Evolutionary conservation across 2,797 vertebrate species (phyloP).

Genomic region (Neomorphus geoffroyi): DNA sequence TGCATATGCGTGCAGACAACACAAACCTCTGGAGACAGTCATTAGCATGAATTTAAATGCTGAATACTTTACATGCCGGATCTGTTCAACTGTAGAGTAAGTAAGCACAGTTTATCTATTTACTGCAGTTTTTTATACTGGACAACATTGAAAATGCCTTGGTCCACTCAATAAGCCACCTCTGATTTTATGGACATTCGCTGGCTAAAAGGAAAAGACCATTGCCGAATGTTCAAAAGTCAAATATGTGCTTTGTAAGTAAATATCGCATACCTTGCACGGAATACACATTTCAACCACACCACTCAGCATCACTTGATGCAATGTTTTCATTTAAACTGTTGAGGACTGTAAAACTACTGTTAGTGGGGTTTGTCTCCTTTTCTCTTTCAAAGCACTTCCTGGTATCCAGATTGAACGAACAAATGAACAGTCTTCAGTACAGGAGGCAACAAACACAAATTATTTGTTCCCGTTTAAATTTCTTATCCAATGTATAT

Average conservation of each 20-base stretch:
- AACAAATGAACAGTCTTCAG: too few species aligned
- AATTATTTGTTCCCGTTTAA: too few species aligned
- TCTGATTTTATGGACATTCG: not conserved
- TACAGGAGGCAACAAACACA: too few species aligned
- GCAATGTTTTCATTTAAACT: not conserved
- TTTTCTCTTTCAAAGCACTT: too few species aligned
- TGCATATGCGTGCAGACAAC: not conserved
- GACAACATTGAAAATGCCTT: not conserved
- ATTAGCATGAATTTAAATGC: not conserved
- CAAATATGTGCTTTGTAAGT: not conserved
- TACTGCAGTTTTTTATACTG: not conserved
- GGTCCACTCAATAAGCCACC: not conserved
- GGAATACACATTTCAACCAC: not conserved
- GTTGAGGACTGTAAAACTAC: not conserved
- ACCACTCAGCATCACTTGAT: not conserved
- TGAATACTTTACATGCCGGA: not conserved
- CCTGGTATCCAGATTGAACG: too few species aligned
- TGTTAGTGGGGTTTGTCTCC: too few species aligned
- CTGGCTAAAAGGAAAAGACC: not conserved
- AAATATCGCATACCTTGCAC: not conserved
- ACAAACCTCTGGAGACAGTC: not conserved
- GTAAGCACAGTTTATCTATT: constrained; percentile 6
- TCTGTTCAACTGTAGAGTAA: not conserved
- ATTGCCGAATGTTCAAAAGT: not conserved
- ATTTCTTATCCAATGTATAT: too few species aligned